Base-by-base conservation (phyloP, 2,888 invertebrate genomes). In the Hermaeophaga mercurialis region DNA sequence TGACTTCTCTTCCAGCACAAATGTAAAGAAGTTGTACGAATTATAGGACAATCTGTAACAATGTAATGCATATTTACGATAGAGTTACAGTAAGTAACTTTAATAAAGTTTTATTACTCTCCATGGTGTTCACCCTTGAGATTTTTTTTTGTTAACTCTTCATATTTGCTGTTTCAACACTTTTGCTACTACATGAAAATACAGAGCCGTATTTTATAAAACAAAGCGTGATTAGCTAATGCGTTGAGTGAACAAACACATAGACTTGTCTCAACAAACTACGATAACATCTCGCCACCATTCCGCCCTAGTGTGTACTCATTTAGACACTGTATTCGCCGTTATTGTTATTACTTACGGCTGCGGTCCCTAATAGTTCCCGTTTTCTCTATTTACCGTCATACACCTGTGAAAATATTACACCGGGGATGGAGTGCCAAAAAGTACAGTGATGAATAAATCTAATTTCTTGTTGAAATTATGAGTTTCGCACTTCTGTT, bases 311-410 rank as follows among this genome's bases (percentile, higher is more conserved):
- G 43, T 43, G 43, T 24, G 26, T 24, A 24, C 24, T 43, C 43
- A 43, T 43, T 43, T 24, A 22, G 24, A 43, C 43, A 14, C 11
- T 19, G 12, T 24, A 17, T 17, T 43, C 24, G 18, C 24, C 11
- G 24, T 43, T 43, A 43, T 26, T 43, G 43, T 43, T 43, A 43
- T 43, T 43, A 43, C 22, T 5, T 26, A 11, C 43, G 11, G 43
- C 43, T 43, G 43, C 26, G 43, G 43, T 43, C 26, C 26, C 18
- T 43, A 43, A 43, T 43, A 43, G 43, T 19, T 7, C 24, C 43
- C 24, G 26, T 43, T 43, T 43, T 24, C 22, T 24, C 7, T 43
- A 43, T 43, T 43, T 43, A 43, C 26, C 43, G 18, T 5, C 24
- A n/a, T 43, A 14, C 43, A 43, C 43, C 43, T 43, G 43, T 26